These are phyloP conservation scores for Zaprionus camerounensis DNA, from an alignment of 1,140 invertebrate genomes.

Conservation along the genomic window DNA sequence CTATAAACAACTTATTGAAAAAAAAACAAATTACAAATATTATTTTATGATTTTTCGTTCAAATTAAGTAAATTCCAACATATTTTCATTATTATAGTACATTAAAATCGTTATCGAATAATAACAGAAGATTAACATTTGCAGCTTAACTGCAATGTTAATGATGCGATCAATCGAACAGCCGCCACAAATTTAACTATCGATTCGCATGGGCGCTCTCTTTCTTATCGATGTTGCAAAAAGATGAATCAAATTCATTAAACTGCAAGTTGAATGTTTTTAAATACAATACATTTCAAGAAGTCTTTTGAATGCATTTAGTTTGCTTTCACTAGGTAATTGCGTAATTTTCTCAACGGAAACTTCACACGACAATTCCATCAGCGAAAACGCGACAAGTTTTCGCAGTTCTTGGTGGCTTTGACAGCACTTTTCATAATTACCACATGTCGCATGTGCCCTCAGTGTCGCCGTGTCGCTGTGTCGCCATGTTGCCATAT, in stretches of 20 bases:
- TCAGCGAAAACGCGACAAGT: slow-evolving; percentile 5
- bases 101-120: background rate
- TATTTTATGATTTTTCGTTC: too few species aligned
- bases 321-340: background rate
- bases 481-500: background rate
- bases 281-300: background rate
- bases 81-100: background rate
- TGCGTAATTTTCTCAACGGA: slow-evolving; percentile 10
- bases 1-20: too few species aligned
- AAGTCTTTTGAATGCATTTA: background rate
- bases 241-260: background rate
- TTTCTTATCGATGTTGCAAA: background rate
- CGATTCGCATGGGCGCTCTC: background rate
- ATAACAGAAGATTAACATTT: too few species aligned
- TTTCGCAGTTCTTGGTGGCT: slow-evolving; percentile 21
- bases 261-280: too few species aligned
- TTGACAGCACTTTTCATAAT: slow-evolving; percentile 44
- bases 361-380: slow-evolving; percentile 27
- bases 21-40: too few species aligned
- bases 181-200: background rate
- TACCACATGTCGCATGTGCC: slow-evolving; percentile 10
- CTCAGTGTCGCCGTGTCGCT: background rate
- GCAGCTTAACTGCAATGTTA: too few species aligned
- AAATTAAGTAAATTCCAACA: background rate
- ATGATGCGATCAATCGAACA: background rate